Evolutionary conservation across 1,140 invertebrate species (phyloP), one percentile per base, ranked within the genome.

Genomic region (Littorina saxatilis): DNA sequence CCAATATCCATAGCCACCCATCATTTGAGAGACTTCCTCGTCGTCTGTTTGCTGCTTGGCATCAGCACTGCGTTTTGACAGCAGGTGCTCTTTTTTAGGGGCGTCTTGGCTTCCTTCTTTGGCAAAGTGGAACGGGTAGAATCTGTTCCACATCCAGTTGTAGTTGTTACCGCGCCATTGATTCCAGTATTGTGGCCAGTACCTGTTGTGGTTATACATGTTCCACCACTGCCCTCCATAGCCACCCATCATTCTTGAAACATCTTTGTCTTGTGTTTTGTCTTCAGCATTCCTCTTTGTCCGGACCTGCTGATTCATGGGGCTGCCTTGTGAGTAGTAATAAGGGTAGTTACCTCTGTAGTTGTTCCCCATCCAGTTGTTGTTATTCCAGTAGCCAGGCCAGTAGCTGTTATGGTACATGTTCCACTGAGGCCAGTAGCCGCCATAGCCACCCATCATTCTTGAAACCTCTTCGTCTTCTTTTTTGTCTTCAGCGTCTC

Each of bases 371-470:
- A 39, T 37, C 13, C 20, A 23, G 17, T 23, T 40, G 23, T 15
- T 23, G 40, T n/a, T n/a, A n/a, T 73, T 47, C 70, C 70, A 73
- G 70, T 73, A 73, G 40, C 43, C 4, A 47, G 70, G 70, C 70
- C 70, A 73, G 70, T 73, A 29, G 29, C 70, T 73, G 70, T 50
- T 73, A 43, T 37, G 15, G 52, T 52, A 55, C n/a, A 2, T 52
- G 47, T 47, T 39, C 76, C 76, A 78, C 15, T 55, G 76, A 43
- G 55, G 55, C 76, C 76, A 66, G 27, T 39, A 43, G 55, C n/a
- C n/a, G 32, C 40, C 23, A 61, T 77, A 61, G 32, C 52, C 55
- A 2, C 76, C 58, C 32, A 43, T 66, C 76, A 78, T 78, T 61
- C 58, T 39, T 55, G 76, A 63, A 5, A 78, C 76, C 29, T 66